Evolutionary conservation across 2,113 vertebrate genomes (phyloP), one percentile per base, ranked within the genome.

Genomic region (Spheniscus mendiculus): DNA sequence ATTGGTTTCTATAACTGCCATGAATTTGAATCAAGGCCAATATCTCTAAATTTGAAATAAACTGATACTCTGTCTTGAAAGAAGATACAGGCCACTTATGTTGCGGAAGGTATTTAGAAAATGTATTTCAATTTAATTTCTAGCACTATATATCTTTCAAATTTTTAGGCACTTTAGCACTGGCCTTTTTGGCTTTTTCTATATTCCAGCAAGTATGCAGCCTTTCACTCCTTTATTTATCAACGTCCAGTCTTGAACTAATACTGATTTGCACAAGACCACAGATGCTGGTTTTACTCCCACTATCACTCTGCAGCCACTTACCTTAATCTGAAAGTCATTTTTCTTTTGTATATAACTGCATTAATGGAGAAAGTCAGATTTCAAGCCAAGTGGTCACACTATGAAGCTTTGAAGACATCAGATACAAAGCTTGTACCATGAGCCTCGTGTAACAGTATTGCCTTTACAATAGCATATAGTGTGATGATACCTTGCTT

Each of bases 11-110:
- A 97, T 98, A 98, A 98, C 98, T 98, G 98, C 98, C 98, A 98
- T 98, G 98, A 98, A 98, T 98, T 98, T 98, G 98, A 98, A 98
- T 98, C 97, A 98, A 98, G 98, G 98, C 98, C 98, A 98, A 98
- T 98, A 98, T 98, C 98, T 98, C 98, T 98, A 98, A 98, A 98
- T 98, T 98, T 98, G 98, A 98, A 98, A 98, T 98, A 98, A 98
- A 98, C 98, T 98, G 98, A 98, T 98, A 98, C 97, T 98, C 97
- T 97, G 97, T 98, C 98, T 98, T 97, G 96, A 97, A 98, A 97
- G 97, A 97, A 90, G 98, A 98, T 98, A 98, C 96, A 98, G 98
- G 83, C 94, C 97, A 97, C 97, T 98, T 98, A 98, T 94, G 95
- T 96, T 97, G 86, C 71, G 30, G 95, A 98, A 98, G 97, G 97